Evolutionary conservation across 1,140 invertebrate species (phyloP).

Genomic region (Drosophila guanche): DNA sequence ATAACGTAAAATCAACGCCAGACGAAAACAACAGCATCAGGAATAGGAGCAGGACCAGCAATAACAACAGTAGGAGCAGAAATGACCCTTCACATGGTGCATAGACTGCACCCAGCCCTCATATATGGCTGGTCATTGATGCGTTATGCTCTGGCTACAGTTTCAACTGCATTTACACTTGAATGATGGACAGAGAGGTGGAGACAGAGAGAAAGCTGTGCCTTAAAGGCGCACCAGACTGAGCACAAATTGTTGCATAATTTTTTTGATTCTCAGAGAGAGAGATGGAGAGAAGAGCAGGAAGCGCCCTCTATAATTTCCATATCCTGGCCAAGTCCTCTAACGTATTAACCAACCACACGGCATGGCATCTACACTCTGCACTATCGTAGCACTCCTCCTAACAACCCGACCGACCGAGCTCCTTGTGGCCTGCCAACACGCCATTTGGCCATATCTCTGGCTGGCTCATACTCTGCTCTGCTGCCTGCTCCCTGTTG

Average conservation of each 20-base stretch:
- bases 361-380: not conserved
- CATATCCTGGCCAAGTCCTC: conserved; percentile 42
- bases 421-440: conserved; percentile 67
- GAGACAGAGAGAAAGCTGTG: not conserved
- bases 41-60: no score
- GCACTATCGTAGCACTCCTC: not conserved
- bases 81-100: not conserved
- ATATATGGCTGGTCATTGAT: conserved; percentile 25
- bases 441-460: conserved; percentile 67
- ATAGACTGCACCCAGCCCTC: conserved; percentile 2
- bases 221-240: not conserved
- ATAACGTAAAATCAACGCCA: conserved; percentile 51
- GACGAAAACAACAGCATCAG: conserved; percentile 61
- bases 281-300: not conserved
- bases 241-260: conserved; percentile 18
- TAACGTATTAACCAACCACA: conserved; percentile 43
- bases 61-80: conserved; percentile 12
- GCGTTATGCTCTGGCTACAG: conserved; percentile 19
- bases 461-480: conserved; percentile 9
- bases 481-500: not conserved
- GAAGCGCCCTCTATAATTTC: conserved; percentile 30
- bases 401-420: conserved; percentile 1
- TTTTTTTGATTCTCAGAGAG: conserved; percentile 14
- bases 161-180: conserved; percentile 46
- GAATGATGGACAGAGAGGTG: conserved; percentile 32